These are phyloP conservation scores for Hassar affinis DNA, from an alignment of 2,113 vertebrate genomes.

Conservation along the genomic window DNA sequence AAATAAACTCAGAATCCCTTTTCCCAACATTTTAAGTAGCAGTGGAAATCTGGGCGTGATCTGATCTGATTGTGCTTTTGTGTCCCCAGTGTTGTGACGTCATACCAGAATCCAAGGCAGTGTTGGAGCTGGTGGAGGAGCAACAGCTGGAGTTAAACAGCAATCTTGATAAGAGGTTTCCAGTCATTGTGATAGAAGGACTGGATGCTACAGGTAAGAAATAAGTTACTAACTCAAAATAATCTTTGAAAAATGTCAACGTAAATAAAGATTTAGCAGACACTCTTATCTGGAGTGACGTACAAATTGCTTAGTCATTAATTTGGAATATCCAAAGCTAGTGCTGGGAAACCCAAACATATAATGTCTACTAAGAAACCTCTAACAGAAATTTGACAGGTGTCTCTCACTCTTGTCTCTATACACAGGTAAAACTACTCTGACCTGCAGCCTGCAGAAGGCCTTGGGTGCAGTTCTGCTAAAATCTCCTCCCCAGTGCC, in stretches of 20 bases:
- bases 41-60: not conserved
- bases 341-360: no score
- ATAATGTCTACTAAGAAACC: not conserved
- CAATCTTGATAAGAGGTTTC: constrained; percentile 69
- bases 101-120: constrained; percentile 78
- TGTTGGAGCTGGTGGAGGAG: constrained; percentile 76
- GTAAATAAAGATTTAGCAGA: no score
- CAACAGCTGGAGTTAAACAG: constrained; percentile 62
- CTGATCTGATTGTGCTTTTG: not conserved
- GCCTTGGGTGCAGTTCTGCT: constrained; percentile 76
- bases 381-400: not conserved
- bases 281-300: no score
- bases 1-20: not conserved
- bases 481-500: constrained; percentile 79
- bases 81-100: constrained; percentile 75
- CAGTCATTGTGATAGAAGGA: constrained; percentile 86
- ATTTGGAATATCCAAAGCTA: no score
- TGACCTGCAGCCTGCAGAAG: constrained; percentile 79
- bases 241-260: not conserved
- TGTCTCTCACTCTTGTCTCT: not conserved
- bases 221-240: not conserved
- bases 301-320: no score
- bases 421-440: constrained; percentile 84
- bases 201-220: constrained; percentile 90
- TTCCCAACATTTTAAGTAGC: not conserved